Evolutionary conservation across 2,113 vertebrate genomes (phyloP), one percentile per base, ranked within the genome.

Genomic region (Harpagus bidentatus): DNA sequence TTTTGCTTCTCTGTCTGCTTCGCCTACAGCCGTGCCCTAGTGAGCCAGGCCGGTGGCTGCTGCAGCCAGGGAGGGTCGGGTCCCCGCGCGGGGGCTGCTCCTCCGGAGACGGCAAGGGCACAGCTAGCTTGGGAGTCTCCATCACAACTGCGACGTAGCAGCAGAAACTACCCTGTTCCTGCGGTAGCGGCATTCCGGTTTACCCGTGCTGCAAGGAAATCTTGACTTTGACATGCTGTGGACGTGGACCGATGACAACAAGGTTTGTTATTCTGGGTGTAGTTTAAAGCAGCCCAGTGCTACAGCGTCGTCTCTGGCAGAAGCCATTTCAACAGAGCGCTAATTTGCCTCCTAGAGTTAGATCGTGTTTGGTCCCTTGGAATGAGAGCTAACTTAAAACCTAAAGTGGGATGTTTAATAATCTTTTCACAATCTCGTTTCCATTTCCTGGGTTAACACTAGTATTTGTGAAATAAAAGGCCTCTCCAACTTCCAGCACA

Each of bases 301-400:
- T 84, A 8, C 3, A 32, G 16, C 11, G 21, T 40, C 19, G 23
- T 65, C 10, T 40, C 31, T 48, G 42, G 43, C 19, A 88, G 76
- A 84, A 90, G 17, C 4, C 11, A 28, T 47, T 84, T 70, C 69
- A 70, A 50, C 9, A 85, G 59, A 89, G 73, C 0, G 1, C 4
- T 62, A 19, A 20, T 78, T 87, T 87, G 55, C 47, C 25, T 78
- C 36, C 18, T 25, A 62, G 19, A 81, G 28, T 58, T 45, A 62
- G 31, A 40, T 18, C 0, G 0, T 22, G 7, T 45, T 59, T 71
- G 16, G 19, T 21, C 11, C 43, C 23, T 67, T 73, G 25, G 48
- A 94, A 88, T 13, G 19, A 1, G 0, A 92, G 47, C 40, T 55
- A 28, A 66, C 63, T 86, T 81, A 80, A 90, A 77, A 58, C 7